These are phyloP conservation scores for Antigone vipio DNA, from an alignment of 2,113 vertebrate species.

Conservation along the genomic window DNA sequence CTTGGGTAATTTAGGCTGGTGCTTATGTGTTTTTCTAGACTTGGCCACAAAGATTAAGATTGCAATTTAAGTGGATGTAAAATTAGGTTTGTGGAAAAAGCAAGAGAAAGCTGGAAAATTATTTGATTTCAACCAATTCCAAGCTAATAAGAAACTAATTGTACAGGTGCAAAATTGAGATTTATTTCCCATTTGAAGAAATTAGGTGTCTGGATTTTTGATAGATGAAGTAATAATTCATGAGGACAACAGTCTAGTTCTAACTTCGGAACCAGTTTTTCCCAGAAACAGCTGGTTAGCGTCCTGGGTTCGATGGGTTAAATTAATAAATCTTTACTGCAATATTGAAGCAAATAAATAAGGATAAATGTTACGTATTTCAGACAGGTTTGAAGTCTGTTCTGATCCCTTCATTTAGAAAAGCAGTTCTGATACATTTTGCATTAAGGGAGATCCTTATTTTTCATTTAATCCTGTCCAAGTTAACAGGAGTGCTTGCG, in stretches of 20 bases:
- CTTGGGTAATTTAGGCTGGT: background rate
- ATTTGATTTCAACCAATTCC: background rate
- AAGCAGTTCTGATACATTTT: background rate
- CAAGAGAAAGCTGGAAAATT: background rate
- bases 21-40: background rate
- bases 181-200: background rate
- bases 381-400: background rate
- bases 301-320: background rate
- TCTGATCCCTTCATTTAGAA: background rate
- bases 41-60: background rate
- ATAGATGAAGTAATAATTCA: background rate
- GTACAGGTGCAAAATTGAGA: background rate
- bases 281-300: background rate
- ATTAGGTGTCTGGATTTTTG: background rate
- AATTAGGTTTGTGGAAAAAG: background rate
- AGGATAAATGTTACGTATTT: background rate
- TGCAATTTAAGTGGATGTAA: background rate
- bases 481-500: background rate
- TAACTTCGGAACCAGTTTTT: background rate
- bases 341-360: background rate
- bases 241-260: background rate
- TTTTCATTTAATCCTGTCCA: background rate
- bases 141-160: background rate
- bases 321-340: background rate
- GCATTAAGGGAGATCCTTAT: background rate